Base-by-base conservation (phyloP, 2,888 invertebrate species). In the Caenorhabditis doughertyi region DNA sequence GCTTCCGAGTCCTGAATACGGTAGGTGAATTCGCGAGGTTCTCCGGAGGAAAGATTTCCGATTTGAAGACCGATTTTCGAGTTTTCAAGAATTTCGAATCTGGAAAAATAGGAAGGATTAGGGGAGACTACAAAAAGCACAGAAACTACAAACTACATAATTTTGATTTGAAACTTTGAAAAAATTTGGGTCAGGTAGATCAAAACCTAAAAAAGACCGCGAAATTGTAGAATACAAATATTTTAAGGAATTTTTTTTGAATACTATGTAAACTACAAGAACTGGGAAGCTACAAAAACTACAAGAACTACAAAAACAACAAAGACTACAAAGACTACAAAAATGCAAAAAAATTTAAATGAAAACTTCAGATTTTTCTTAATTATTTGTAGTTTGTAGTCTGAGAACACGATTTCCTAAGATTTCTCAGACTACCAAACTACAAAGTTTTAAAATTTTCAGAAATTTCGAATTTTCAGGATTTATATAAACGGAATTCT, bases 41-140 rank as follows among this genome's bases (percentile, higher is more conserved):
- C 60, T 8, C 70, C 64, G 18, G 84, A 83, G 44, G n/a, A n/a
- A n/a, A 86, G 55, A 44, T 84, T 83, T 18, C 81, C 84, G 51
- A 86, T 67, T 44, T 74, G 77, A 0, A 74, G 62, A 7, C 81
- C 56, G 51, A 67, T 35, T 42, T 68, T 67, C 2, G 76, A 60
- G 71, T 81, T 74, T 76, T 86, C 86, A 7, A 62, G 42, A 2
- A 84, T 62, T 18, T 83, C 77, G 60, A 86, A 84, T 55, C 83
- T 79, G 58, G n/a, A 84, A 64, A 21, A 8, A 47, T 62, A 13
- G 2, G 23, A 1, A 16, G 8, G 5, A 13, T 32, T 32, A 39
- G 39, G 39, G 13, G 39, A 39, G 39, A 39, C 7, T 39, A 39
- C 4, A 39, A 39, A 39, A 11, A 39, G 13, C 16, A 39, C 39